These are phyloP conservation scores for Notothenia coriiceps DNA, from an alignment of 2,113 vertebrate species.

Conservation along the genomic window DNA sequence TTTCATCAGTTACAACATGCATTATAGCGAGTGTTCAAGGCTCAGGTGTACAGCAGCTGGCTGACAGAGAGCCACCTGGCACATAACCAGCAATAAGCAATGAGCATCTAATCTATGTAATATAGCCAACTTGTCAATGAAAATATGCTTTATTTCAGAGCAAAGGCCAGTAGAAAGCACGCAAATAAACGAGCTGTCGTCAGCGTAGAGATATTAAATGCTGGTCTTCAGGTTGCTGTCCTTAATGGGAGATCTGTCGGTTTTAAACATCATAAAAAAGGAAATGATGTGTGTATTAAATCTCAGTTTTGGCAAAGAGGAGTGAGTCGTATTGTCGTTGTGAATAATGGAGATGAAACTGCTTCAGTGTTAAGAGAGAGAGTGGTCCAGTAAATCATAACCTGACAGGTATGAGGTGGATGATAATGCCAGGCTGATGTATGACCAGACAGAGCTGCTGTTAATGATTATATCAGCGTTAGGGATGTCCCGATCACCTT, in stretches of 20 bases:
- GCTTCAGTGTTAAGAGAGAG: background rate
- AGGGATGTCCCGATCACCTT: too few relatives aligned
- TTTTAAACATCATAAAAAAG: slow-evolving; percentile 10
- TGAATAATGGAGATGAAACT: background rate
- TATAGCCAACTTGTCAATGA: background rate
- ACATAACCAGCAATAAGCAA: slow-evolving; percentile 15
- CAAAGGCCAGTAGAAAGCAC: background rate
- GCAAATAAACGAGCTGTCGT: slow-evolving; percentile 12
- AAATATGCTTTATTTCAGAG: background rate
- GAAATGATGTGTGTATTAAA: background rate
- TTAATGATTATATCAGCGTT: background rate
- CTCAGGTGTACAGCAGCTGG: slow-evolving; percentile 19
- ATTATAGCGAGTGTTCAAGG: slow-evolving; percentile 4
- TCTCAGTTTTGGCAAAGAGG: background rate
- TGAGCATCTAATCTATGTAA: slow-evolving; percentile 4
- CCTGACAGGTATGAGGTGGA: background rate
- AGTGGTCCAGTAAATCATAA: background rate
- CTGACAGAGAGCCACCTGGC: slow-evolving; percentile 23
- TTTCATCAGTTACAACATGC: background rate
- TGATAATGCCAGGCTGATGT: background rate
- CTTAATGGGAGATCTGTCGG: background rate
- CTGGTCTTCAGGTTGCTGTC: background rate
- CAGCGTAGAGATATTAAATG: background rate
- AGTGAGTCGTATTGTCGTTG: background rate
- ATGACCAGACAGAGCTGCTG: background rate